Base-by-base conservation (phyloP, 2,888 invertebrate species). In the Limulus polyphemus region DNA sequence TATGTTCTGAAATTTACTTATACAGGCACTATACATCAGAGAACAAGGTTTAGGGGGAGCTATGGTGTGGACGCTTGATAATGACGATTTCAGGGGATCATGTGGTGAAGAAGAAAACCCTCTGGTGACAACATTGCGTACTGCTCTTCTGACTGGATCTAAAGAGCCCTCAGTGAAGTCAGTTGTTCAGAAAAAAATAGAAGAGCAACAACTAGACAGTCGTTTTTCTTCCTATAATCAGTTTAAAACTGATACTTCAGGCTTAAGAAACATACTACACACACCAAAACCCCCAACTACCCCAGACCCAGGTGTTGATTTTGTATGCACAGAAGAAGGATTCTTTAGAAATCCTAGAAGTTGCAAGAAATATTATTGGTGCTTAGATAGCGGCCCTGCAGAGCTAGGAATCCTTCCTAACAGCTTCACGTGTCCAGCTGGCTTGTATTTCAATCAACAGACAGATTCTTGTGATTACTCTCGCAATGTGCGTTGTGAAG, bases 301-400 rank as follows among this genome's bases (percentile, higher is more conserved):
- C 10, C 92, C 92, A 0, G 91, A 91, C 76, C 87, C 89, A 11
- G 90, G 89, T 74, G 63, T 60, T 13, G 47, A 59, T 1, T 93
- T 93, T 77, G 89, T 90, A 74, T 93, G 93, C 75, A 87, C 85
- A 71, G 92, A 92, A 68, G 93, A 93, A 79, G 93, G 93, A 4
- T 93, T 93, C 80, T 93, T 85, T 79, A 85, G 86, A 13, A 91
- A 93, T 78, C 92, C 92, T 0, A 83, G 88, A 52, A 91, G 93
- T 76, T 93, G 93, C 77, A 91, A 91, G 76, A 92, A 92, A 75
- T 93, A 93, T 74, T 93, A 88, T 79, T 93, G 92, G 92, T 93
- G 93, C 74, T 79, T 93, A 68, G 90, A 90, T 74, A 88, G 91
- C 0, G 72, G 72, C 2, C 72, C 72, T 16, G 88, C 91, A 0